Conservation (phyloP, 2,113 vertebrate genomes). For the Typhlomys cinereus region DNA sequence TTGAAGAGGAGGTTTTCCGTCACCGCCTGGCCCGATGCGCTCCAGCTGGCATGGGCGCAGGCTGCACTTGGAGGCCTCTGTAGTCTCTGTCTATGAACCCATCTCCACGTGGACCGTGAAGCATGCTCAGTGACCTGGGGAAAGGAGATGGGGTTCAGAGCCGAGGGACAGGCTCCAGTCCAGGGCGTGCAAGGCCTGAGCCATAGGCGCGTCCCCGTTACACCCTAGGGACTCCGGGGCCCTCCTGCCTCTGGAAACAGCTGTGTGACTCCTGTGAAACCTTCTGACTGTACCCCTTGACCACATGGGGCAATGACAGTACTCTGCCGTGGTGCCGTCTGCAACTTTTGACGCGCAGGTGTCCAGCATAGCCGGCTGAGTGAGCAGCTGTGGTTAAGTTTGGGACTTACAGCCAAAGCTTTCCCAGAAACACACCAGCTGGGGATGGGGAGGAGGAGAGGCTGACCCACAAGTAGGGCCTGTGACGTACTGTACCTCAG, state of each 20-base stretch:
- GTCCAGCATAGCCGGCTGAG: neutral
- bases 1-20: conserved; percentile 46
- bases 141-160: neutral
- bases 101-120: neutral
- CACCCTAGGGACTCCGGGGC: fast-evolving
- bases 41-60: neutral
- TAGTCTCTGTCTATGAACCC: neutral
- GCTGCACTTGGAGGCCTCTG: neutral
- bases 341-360: neutral
- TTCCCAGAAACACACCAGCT: neutral
- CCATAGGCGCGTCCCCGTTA: fast-evolving
- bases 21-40: neutral
- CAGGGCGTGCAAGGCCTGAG: fast-evolving
- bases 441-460: neutral
- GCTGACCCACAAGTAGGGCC: neutral
- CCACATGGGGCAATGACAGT: neutral
- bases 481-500: conserved; percentile 37
- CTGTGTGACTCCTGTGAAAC: neutral
- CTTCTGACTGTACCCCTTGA: neutral
- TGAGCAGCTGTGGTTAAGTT: fast-evolving
- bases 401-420: neutral
- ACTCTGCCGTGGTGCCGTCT: fast-evolving
- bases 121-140: fast-evolving
- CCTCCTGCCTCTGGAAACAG: fast-evolving
- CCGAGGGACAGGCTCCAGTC: fast-evolving